These are phyloP conservation scores for Lithophane socia DNA, from an alignment of 2,888 invertebrate genomes.

Conservation along the genomic window DNA sequence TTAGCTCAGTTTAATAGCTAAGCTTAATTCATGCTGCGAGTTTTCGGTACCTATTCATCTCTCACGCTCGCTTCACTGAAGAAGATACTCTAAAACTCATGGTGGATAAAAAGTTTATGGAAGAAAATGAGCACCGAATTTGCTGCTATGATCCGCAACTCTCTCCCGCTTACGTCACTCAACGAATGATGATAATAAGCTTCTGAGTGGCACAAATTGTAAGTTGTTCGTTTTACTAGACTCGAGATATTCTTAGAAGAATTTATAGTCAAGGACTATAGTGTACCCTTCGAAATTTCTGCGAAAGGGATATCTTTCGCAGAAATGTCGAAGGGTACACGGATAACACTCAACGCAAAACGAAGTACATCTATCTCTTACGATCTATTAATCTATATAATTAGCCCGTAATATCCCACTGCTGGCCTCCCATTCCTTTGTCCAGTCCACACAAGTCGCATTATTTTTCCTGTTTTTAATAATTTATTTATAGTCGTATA, in stretches of 20 bases:
- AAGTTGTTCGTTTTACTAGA: neutral
- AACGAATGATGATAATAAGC: neutral
- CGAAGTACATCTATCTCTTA: neutral
- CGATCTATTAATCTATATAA: neutral
- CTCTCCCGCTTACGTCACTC: neutral
- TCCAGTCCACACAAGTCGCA: neutral
- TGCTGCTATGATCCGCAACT: neutral
- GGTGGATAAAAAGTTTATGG: neutral
- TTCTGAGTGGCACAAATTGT: neutral
- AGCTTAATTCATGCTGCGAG: neutral
- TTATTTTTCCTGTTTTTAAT: neutral
- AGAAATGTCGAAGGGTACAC: too few species aligned
- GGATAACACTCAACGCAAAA: neutral
- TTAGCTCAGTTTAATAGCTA: neutral
- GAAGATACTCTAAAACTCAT: neutral
- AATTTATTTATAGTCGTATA: neutral
- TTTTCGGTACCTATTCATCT: neutral
- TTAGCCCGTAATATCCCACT: neutral
- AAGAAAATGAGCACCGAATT: neutral
- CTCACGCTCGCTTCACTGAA: neutral
- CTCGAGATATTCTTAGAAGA: neutral
- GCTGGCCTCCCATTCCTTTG: neutral
- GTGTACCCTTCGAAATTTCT: constrained; percentile 4
- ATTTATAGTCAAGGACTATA: constrained; percentile 8
- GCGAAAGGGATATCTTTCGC: neutral